phyloP scores from a whole-genome alignment of 1,140 invertebrate genomes.

The Zophobas morio region DNA sequence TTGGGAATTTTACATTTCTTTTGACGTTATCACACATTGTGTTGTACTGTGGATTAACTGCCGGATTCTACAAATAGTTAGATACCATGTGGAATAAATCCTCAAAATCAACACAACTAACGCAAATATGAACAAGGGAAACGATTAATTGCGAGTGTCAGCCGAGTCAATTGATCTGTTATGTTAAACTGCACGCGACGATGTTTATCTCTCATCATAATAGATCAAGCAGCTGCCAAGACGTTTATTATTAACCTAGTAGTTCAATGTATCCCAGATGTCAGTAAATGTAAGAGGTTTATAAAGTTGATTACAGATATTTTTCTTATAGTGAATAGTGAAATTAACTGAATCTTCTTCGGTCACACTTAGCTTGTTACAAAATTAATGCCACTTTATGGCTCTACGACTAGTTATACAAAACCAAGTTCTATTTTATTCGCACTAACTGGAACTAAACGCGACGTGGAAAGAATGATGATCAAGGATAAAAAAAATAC shows the following conservation, averaged over 20 bases:
- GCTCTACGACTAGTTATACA: too few relatives aligned
- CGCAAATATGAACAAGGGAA: background rate
- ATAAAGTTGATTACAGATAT: too few relatives aligned
- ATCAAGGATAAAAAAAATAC: too few relatives aligned
- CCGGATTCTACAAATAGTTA: constrained; percentile 19
- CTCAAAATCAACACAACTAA: constrained; percentile 14
- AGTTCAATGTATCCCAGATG: constrained; percentile 25
- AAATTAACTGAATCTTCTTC: too few relatives aligned
- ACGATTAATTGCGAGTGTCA: constrained; percentile 27
- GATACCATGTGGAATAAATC: background rate
- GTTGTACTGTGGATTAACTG: constrained; percentile 10
- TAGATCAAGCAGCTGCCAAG: constrained; percentile 1
- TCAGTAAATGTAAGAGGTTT: background rate
- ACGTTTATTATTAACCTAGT: constrained; percentile 16
- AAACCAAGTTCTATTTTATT: too few relatives aligned
- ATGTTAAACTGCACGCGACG: constrained; percentile 3
- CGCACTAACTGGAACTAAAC: too few relatives aligned
- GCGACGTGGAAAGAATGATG: too few relatives aligned
- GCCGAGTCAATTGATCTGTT: constrained; percentile 31
- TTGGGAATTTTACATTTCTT: constrained; percentile 31
- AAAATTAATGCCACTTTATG: too few relatives aligned
- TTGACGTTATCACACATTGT: constrained; percentile 19
- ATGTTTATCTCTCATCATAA: constrained; percentile 13
- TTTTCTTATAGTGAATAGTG: too few relatives aligned
- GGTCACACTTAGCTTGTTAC: too few relatives aligned